Base-by-base conservation (phyloP, 2,888 invertebrate species). In the Volucella inanis region DNA sequence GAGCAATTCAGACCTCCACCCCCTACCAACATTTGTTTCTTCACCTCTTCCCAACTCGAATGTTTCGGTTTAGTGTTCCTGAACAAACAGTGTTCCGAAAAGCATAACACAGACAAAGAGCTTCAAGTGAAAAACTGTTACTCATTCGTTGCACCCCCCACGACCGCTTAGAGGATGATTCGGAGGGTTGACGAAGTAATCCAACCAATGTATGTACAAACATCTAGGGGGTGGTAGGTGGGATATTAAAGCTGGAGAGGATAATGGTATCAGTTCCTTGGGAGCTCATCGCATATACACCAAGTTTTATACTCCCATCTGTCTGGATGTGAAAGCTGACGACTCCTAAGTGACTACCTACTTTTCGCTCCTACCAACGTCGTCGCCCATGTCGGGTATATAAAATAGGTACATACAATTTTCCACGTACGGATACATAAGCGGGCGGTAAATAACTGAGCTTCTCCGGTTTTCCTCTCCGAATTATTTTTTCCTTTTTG, bases 311-410 rank as follows among this genome's bases (percentile, higher is more conserved):
- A 62, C 80, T 80, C 80, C 84, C 84, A 71, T 84, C 75, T 84
- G 84, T 84, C 84, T 84, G 84, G 84, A 84, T 76, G 75, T 75
- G 80, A 84, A 80, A 80, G 75, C 80, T 80, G 70, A 80, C 62
- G 80, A 84, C 70, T 84, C 75, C 80, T 76, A 65, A 80, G 84
- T 61, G 84, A 80, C 75, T 76, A 61, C 71, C 52, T 62, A 71
- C 65, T 15, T 70, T 31, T 50, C 39, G 31, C 31, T n/a, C 45
- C 14, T n/a, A 38, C 6, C 8, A 9, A 22, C 14, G 41, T 61
- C 18, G 31, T 61, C 61, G 61, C 18, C 45, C 18, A 6, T 55
- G 54, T 49, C 61, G 49, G 49, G 11, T 55, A 72, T 15, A 74
- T 59, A 43, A 3, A 57, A 10, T 15, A 8, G 12, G 3, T 38